These are phyloP conservation scores for Eriosoma lanigerum DNA, from an alignment of 1,140 invertebrate genomes.

Conservation along the genomic window DNA sequence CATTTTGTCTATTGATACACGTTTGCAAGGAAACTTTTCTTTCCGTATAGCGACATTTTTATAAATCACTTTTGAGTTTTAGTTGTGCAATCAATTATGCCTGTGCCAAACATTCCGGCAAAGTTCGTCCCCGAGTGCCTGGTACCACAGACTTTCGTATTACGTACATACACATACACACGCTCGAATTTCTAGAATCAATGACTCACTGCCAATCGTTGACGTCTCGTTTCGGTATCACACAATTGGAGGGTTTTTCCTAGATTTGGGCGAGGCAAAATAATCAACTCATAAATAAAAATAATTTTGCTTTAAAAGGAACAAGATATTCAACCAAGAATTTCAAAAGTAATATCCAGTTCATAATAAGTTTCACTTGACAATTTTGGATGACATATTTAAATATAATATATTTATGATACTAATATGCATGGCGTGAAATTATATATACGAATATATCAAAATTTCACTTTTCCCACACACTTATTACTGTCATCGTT, in stretches of 20 bases:
- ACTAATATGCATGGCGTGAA: too few relatives aligned
- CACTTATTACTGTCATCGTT: too few relatives aligned
- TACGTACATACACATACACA: background rate
- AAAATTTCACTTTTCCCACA: too few relatives aligned
- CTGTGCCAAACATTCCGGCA: conserved; percentile 20
- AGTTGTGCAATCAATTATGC: conserved; percentile 21
- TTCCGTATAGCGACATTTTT: background rate
- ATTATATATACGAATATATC: too few relatives aligned
- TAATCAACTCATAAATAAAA: too few relatives aligned
- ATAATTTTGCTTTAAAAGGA: too few relatives aligned
- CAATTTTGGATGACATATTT: too few relatives aligned
- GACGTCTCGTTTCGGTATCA: background rate
- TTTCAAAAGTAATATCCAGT: too few relatives aligned
- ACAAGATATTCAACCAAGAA: too few relatives aligned
- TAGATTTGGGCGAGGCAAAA: too few relatives aligned
- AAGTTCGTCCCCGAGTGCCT: conserved; percentile 20
- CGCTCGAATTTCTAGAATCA: background rate
- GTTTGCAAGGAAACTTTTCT: conserved; percentile 15
- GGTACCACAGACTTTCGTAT: background rate
- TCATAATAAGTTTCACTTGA: too few relatives aligned
- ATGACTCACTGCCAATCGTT: background rate
- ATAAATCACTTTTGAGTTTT: conserved; percentile 35
- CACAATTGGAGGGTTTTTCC: background rate
- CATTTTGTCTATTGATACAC: conserved; percentile 1
- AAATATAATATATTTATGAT: too few relatives aligned